Base-by-base conservation (phyloP, 2,113 vertebrate species). In the Eudyptes chrysolophus region DNA sequence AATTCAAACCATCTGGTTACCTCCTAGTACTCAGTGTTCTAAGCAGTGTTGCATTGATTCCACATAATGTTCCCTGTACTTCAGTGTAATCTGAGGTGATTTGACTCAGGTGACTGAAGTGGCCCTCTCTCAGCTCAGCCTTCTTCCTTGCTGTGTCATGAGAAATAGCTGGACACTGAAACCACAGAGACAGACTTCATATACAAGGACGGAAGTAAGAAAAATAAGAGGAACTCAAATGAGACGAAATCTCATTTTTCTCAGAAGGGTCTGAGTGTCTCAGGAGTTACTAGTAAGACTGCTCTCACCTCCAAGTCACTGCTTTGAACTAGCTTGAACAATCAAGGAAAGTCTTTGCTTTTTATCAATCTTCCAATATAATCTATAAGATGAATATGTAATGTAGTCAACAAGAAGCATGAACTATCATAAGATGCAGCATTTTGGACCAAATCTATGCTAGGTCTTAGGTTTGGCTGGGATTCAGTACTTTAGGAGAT, bases 1-100 rank as follows among this genome's bases (percentile, higher is more conserved):
- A 83, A 89, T 91, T 69, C 74, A 72, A 89, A 89, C 30, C 62
- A 65, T 34, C 32, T 72, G 61, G 21, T 69, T 44, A 55, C 38
- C 92, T 91, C 9, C 34, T 36, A 85, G 97, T 68, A 97, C 95
- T 87, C 15, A 9, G 74, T 96, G 95, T 97, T 87, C 95, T 52
- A 38, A 85, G 84, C n/a, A 55, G 48, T 20, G 29, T 48, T 95
- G 77, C 61, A 78, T 1, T 78, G 81, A 82, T 44, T 87, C 74
- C 19, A 82, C 48, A 55, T 17, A 42, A 52, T 76, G 95, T 90
- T 90, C 87, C 17, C 57, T 83, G 65, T 18, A 22, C 60, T 61
- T 57, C 81, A 54, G 89, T 52, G 92, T 65, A 72, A 77, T 34
- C 84, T 83, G 84, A 96, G 89, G 92, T 87, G 82, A 92, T 61